phyloP scores from a whole-genome alignment of 2,113 vertebrate species.

The chimpanzee (Pan troglodytes) region DNA sequence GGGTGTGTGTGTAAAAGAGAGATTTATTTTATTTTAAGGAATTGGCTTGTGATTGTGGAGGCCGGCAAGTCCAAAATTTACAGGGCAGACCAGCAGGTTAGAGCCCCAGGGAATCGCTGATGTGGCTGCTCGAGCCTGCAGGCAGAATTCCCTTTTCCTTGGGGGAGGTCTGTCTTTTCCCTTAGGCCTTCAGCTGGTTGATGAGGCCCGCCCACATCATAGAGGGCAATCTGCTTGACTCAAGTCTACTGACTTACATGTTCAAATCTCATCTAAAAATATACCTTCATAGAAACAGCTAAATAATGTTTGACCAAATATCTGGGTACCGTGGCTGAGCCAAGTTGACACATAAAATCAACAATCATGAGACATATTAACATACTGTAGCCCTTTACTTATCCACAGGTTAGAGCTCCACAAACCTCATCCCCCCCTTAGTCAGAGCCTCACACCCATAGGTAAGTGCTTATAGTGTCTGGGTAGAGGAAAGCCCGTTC shows the following conservation, averaged over 20 bases:
- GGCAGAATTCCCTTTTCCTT: neutral
- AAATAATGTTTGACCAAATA: neutral
- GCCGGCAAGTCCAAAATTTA: neutral
- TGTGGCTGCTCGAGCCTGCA: too few species aligned
- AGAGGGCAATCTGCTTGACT: neutral
- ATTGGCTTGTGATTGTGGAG: neutral
- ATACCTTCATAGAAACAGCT: neutral
- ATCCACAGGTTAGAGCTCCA: neutral
- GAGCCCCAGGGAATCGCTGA: neutral
- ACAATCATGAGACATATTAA: neutral
- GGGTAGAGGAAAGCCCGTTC: neutral
- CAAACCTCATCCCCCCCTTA: neutral
- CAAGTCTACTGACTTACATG: neutral
- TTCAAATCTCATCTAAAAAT: neutral
- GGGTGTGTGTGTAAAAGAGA: neutral
- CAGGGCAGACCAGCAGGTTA: neutral
- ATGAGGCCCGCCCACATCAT: neutral
- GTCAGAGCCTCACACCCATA: neutral
- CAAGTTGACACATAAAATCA: neutral
- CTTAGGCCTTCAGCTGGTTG: neutral
- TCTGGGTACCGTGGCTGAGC: neutral
- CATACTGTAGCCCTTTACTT: neutral
- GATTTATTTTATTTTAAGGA: neutral
- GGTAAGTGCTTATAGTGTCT: neutral
- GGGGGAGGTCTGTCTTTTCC: neutral